These are phyloP conservation scores for Eilema griseolum DNA, from an alignment of 2,888 invertebrate species.

Conservation along the genomic window DNA sequence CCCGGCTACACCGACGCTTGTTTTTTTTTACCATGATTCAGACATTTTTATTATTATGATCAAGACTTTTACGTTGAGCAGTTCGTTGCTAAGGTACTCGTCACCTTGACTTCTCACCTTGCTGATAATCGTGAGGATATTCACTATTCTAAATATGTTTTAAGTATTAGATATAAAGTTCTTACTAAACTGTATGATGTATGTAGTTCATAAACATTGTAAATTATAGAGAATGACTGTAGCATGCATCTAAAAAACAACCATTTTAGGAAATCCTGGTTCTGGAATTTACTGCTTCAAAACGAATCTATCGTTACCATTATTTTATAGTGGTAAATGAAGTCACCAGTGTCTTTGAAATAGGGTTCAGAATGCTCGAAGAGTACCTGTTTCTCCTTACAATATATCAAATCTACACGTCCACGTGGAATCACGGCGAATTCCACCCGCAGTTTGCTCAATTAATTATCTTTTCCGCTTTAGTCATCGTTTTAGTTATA, in stretches of 20 bases:
- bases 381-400: background rate
- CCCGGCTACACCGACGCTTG: constrained; percentile 72
- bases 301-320: background rate
- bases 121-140: constrained; percentile 30
- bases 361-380: background rate
- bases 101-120: constrained; percentile 40
- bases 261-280: background rate
- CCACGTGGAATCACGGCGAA: background rate
- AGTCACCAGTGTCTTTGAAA: background rate
- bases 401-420: background rate
- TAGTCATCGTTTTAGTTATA: background rate
- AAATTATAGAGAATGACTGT: too few species aligned
- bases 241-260: too few species aligned
- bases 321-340: background rate
- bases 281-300: background rate
- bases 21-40: constrained; percentile 71
- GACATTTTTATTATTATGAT: constrained; percentile 62
- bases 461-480: background rate
- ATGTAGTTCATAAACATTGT: background rate
- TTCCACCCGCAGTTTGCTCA: background rate
- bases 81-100: constrained; percentile 40
- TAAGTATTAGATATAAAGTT: background rate
- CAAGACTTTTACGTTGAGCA: constrained; percentile 36
- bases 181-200: background rate
- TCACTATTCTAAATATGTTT: constrained; percentile 12